phyloP scores from a whole-genome alignment of 1,140 invertebrate genomes.

The Neodiprion lecontei region DNA sequence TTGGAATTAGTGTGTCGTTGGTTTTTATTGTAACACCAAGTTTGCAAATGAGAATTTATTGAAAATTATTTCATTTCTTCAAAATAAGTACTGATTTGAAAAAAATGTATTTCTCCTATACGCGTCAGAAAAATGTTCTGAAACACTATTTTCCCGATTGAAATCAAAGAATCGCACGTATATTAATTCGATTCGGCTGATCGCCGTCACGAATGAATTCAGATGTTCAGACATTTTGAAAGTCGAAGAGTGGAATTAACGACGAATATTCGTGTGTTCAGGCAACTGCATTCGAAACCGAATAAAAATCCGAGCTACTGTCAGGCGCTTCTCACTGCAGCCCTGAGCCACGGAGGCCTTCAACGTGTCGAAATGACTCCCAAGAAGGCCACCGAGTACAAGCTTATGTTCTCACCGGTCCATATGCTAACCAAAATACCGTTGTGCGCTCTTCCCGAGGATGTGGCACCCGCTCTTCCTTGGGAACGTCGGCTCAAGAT shows the following conservation, averaged over 20 bases:
- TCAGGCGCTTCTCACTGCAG: slow-evolving; percentile 29
- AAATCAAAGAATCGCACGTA: background rate
- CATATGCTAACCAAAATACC: slow-evolving; percentile 25
- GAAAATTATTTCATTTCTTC: too few relatives aligned
- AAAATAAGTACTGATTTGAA: too few relatives aligned
- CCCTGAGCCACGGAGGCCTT: slow-evolving; percentile 19
- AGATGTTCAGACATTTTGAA: too few relatives aligned
- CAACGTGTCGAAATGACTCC: slow-evolving; percentile 18
- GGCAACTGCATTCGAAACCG: background rate
- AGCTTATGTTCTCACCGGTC: slow-evolving; percentile 27
- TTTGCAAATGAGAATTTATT: too few relatives aligned
- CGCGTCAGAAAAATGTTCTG: too few relatives aligned
- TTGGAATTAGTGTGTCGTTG: too few relatives aligned
- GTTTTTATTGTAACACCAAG: too few relatives aligned
- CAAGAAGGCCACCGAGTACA: background rate
- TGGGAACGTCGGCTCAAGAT: slow-evolving; percentile 22
- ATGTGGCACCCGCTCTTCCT: slow-evolving; percentile 22
- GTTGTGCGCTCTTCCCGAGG: slow-evolving; percentile 27
- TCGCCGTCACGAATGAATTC: background rate
- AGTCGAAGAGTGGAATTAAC: too few relatives aligned
- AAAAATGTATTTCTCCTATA: too few relatives aligned
- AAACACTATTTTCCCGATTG: too few relatives aligned
- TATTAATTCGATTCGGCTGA: background rate
- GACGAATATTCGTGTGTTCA: background rate
- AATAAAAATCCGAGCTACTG: slow-evolving; percentile 33